phyloP scores from a whole-genome alignment of 2,888 invertebrate species.

The Sphaerophoria taeniata region DNA sequence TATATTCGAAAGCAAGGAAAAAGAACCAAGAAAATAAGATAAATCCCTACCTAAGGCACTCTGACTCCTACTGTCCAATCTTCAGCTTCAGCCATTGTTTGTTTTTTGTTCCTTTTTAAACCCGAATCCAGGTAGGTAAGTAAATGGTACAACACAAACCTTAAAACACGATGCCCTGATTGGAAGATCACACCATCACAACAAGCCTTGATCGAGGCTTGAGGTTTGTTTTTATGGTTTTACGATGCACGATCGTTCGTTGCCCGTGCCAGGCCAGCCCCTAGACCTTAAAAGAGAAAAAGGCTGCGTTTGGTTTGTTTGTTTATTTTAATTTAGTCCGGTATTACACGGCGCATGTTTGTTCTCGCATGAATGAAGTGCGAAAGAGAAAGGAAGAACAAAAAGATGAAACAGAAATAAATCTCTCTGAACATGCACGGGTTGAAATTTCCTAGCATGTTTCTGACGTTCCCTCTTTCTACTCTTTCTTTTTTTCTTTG shows the following conservation, averaged over 20 bases:
- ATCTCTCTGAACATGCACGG: too few species aligned
- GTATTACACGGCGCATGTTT: too few species aligned
- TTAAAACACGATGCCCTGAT: conserved; percentile 52
- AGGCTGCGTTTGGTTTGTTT: background rate
- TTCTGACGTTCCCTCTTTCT: too few species aligned
- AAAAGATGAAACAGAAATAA: too few species aligned
- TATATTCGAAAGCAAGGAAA: too few species aligned
- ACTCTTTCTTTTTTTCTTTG: too few species aligned
- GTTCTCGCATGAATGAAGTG: too few species aligned
- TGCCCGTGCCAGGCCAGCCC: conserved; percentile 44
- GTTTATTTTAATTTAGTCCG: background rate
- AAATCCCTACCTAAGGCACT: too few species aligned
- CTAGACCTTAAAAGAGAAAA: conserved; percentile 54
- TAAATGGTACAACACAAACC: conserved; percentile 23
- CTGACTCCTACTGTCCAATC: conserved; percentile 20
- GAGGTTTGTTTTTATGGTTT: conserved; percentile 62
- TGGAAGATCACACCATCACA: conserved; percentile 58
- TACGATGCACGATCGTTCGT: conserved; percentile 59
- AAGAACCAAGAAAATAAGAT: too few species aligned
- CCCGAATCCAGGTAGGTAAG: conserved; percentile 46
- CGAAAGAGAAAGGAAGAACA: too few species aligned
- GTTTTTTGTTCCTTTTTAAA: conserved; percentile 8
- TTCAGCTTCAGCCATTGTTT: conserved; percentile 27
- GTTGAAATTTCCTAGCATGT: too few species aligned
- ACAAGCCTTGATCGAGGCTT: conserved; percentile 51